Conservation (phyloP, 2,888 invertebrate species). For the Aleiodes alternator region DNA sequence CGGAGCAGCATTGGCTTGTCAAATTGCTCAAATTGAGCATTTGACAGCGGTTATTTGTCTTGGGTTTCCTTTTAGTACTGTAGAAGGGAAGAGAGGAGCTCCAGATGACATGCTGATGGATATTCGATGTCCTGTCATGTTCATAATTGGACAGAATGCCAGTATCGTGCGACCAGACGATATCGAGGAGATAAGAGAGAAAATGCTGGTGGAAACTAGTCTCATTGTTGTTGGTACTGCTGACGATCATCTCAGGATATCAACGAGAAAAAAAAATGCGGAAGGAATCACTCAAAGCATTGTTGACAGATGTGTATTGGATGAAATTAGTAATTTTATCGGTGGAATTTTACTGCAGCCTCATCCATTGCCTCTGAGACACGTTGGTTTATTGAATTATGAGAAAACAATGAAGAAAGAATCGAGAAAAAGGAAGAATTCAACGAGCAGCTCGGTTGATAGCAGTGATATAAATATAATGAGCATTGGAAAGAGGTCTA, state of each 20-base stretch:
- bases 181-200: constrained; percentile 85
- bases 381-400: constrained; percentile 57
- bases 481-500: constrained; percentile 72
- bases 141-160: constrained; percentile 87
- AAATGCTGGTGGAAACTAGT: constrained; percentile 86
- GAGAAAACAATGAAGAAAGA: constrained; percentile 66
- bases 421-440: constrained; percentile 76
- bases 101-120: constrained; percentile 86
- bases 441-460: constrained; percentile 76
- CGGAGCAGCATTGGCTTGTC: constrained; percentile 85
- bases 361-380: constrained; percentile 78
- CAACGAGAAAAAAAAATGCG: constrained; percentile 82
- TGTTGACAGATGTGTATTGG: constrained; percentile 86
- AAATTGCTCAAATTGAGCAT: constrained; percentile 84
- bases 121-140: constrained; percentile 84
- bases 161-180: constrained; percentile 82
- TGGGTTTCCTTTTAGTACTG: constrained; percentile 86
- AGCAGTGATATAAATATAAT: constrained; percentile 77
- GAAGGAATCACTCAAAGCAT: constrained; percentile 88
- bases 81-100: constrained; percentile 84
- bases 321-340: constrained; percentile 82
- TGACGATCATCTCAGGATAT: constrained; percentile 84
- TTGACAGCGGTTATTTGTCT: constrained; percentile 86
- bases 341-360: constrained; percentile 79
- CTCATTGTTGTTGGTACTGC: constrained; percentile 88